Percentiles rank a stretch among this genome's conserved stretches.
These are phyloP conservation scores for Heteromyza rotundicornis DNA, from an alignment of 2,888 invertebrate species.

Conservation along the genomic window DNA sequence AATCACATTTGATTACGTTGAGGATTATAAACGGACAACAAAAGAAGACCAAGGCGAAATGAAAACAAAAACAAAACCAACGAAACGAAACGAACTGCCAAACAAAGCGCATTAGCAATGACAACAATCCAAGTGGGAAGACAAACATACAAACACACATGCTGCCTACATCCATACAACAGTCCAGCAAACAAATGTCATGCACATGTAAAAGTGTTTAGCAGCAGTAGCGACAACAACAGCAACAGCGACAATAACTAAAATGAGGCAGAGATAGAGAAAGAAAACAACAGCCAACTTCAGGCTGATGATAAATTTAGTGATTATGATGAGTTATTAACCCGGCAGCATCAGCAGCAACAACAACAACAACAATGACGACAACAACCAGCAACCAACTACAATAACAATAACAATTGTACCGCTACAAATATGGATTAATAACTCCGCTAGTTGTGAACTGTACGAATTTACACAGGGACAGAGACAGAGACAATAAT, in stretches of 20 bases:
- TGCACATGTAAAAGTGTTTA: not conserved
- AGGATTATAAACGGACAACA: constrained; percentile 30
- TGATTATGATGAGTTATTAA: constrained; percentile 43
- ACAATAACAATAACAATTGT: no score
- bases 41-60: constrained; percentile 9
- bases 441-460: no score
- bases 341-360: constrained; percentile 12
- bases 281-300: not conserved
- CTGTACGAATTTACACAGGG: constrained; percentile 12
- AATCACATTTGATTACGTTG: constrained; percentile 33
- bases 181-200: not conserved
- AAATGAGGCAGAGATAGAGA: no score
- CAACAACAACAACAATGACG: not conserved
- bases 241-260: not conserved
- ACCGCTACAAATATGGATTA: constrained; percentile 3
- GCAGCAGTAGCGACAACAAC: not conserved
- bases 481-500: not conserved
- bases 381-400: no score
- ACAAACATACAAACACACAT: not conserved
- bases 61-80: not conserved
- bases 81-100: not conserved
- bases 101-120: constrained; percentile 10
- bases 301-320: constrained; percentile 29
- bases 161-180: not conserved
- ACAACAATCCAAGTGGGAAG: constrained; percentile 9